Percentiles rank a stretch among this genome's conserved stretches.
phyloP scores from a whole-genome alignment of 2,797 vertebrate species.

The Lophius americanus region DNA sequence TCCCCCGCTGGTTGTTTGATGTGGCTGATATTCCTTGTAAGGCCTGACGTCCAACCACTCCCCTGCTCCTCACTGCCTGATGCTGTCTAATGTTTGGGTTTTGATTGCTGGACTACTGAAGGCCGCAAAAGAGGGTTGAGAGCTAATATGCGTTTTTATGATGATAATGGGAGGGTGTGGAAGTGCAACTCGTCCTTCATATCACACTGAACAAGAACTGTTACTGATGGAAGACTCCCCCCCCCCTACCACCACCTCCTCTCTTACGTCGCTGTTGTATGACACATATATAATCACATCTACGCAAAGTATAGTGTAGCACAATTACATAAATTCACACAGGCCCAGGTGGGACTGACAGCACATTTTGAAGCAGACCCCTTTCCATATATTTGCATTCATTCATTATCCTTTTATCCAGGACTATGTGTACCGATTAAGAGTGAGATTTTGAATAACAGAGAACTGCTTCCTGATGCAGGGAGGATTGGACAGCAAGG shows the following conservation, averaged over 20 bases:
- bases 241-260: background rate
- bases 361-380: slow-evolving; percentile 71
- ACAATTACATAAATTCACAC: slow-evolving; percentile 41
- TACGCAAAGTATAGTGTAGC: slow-evolving; percentile 15
- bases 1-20: slow-evolving; percentile 66
- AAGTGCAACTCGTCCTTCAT: slow-evolving; percentile 63
- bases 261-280: background rate
- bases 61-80: slow-evolving; percentile 51
- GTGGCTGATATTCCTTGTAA: slow-evolving; percentile 54
- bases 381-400: slow-evolving; percentile 83
- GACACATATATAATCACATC: background rate
- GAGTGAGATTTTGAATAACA: slow-evolving; percentile 41
- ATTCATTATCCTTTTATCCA: slow-evolving; percentile 70
- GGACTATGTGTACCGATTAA: slow-evolving; percentile 46
- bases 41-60: slow-evolving; percentile 65
- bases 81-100: slow-evolving; percentile 61
- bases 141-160: slow-evolving; percentile 55
- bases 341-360: slow-evolving; percentile 50
- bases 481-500: slow-evolving; percentile 16
- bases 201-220: slow-evolving; percentile 38
- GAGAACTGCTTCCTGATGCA: slow-evolving; percentile 47
- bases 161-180: slow-evolving; percentile 53
- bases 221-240: too few relatives aligned
- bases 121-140: slow-evolving; percentile 55
- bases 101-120: slow-evolving; percentile 44